Base-by-base conservation (phyloP, 2,113 vertebrate genomes). In the Vulpes vulpes region DNA sequence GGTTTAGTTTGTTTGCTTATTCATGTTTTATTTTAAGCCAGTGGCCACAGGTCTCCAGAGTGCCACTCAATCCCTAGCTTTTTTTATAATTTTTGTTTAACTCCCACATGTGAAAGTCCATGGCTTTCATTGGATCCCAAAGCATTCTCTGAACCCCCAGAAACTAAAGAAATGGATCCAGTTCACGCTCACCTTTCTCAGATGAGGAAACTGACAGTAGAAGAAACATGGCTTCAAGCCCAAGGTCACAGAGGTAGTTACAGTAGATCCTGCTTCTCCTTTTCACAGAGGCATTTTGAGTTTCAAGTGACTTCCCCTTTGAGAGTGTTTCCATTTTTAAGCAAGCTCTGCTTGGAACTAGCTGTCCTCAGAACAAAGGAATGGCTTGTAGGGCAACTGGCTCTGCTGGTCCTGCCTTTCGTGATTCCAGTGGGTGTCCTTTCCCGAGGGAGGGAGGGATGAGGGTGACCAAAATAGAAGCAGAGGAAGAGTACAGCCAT, bases 311-410 rank as follows among this genome's bases (percentile, higher is more conserved):
- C 69, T 49, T 79, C 43, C 73, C 89, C 74, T 1, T 30, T 4
- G 89, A 92, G 89, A 79, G n/a, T 8, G 17, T 53, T 95, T 89
- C 96, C 25, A 0, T 89, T 91, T 91, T 91, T 51, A 60, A 93
- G 80, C 55, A 27, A 53, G 27, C 11, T 0, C 19, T 57, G 71
- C 60, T 78, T 71, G 69, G 74, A 74, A 81, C 69, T 32, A n/a
- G 55, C 88, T 89, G 78, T 95, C 82, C 85, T 57, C 5, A 16
- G 51, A 78, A 97, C 96, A 97, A 91, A 97, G 89, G 55, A 38
- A 32, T 0, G 16, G 32, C 60, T 74, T 93, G 83, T 79, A 35
- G 51, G 5, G 14, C 71, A 51, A 25, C 43, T 43, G 76, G 25
- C 60, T 83, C 11, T 30, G 27, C 80, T 11, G 51, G 55, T 14